Evolutionary conservation across 35 echinoderm and acorn worm genomes (phyloP).

Genomic region (Lytechinus variegatus): DNA sequence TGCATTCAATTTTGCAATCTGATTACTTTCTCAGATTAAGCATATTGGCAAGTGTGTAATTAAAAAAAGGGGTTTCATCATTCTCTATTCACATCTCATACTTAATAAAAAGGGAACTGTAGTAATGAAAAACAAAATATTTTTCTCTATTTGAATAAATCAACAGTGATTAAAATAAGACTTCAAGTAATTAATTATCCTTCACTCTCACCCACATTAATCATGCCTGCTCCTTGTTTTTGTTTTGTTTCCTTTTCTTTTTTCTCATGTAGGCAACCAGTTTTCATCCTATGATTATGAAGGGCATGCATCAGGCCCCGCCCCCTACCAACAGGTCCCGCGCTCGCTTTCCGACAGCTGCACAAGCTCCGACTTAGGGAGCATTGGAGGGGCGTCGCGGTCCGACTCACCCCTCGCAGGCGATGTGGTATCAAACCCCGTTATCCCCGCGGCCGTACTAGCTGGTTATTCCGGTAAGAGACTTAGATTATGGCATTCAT

Average conservation of each 20-base stretch:
- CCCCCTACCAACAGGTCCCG: slow-evolving; percentile 76
- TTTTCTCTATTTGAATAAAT: too few relatives aligned
- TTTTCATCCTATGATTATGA: slow-evolving; percentile 78
- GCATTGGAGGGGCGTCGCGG: slow-evolving; percentile 52
- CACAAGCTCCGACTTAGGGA: slow-evolving; percentile 64
- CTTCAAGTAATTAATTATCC: too few relatives aligned
- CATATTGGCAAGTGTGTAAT: too few relatives aligned
- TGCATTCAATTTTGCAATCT: too few relatives aligned
- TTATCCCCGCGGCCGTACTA: slow-evolving; percentile 95
- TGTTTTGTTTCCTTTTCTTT: slow-evolving; percentile 42
- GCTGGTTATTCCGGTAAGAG: slow-evolving; percentile 95
- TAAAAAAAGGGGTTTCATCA: too few relatives aligned
- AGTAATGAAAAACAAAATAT: too few relatives aligned
- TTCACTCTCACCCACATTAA: neutral
- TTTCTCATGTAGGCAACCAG: slow-evolving; percentile 67
- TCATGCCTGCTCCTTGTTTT: slow-evolving; percentile 18
- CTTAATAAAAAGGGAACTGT: too few relatives aligned
- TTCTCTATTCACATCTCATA: too few relatives aligned
- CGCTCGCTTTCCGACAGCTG: slow-evolving; percentile 73
- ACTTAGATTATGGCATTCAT: neutral
- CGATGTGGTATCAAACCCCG: slow-evolving; percentile 76
- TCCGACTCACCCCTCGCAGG: slow-evolving; percentile 64
- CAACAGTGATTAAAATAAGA: too few relatives aligned
- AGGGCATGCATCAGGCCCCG: slow-evolving; percentile 46
- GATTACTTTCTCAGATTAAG: too few relatives aligned